Evolutionary conservation across 2,113 vertebrate genomes (phyloP).

Genomic region (Sapayoa aenigma): DNA sequence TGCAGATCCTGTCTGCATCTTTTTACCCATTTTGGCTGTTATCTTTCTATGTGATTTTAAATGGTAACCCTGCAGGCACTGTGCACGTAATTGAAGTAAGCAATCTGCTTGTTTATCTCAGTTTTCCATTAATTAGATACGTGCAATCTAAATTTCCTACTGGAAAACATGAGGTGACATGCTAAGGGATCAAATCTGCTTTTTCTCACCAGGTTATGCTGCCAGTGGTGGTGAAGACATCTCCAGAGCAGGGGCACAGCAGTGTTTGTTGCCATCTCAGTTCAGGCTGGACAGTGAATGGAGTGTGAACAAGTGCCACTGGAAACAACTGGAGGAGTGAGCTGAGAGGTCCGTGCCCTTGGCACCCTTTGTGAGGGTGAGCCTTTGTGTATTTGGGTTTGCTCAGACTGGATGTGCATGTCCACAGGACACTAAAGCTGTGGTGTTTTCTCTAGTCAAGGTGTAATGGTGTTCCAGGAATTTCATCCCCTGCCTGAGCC

Average conservation of each 20-base stretch:
- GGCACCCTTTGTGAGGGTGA: neutral
- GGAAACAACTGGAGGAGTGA: neutral
- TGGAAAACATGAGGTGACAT: neutral
- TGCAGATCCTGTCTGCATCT: neutral
- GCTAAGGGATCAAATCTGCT: neutral
- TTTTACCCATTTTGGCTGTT: neutral
- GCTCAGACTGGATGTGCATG: rapidly evolving
- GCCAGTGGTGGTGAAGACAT: neutral
- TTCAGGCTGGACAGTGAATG: neutral
- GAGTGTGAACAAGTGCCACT: neutral
- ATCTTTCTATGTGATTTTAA: slow-evolving; percentile 19
- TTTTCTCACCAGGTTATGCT: neutral
- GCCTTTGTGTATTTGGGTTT: neutral
- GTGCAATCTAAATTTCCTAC: slow-evolving; percentile 20
- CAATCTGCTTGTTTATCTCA: slow-evolving; percentile 57
- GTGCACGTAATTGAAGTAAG: slow-evolving; percentile 32
- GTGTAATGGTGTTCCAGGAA: neutral
- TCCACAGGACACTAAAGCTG: neutral
- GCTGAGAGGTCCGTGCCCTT: rapidly evolving
- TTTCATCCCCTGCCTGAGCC: neutral
- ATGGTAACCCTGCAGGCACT: slow-evolving; percentile 16
- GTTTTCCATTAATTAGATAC: slow-evolving; percentile 36
- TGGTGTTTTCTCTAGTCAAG: rapidly evolving
- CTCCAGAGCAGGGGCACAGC: neutral
- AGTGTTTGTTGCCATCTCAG: neutral